Conservation (phyloP, 1,140 invertebrate genomes). For the Pantala flavescens region DNA sequence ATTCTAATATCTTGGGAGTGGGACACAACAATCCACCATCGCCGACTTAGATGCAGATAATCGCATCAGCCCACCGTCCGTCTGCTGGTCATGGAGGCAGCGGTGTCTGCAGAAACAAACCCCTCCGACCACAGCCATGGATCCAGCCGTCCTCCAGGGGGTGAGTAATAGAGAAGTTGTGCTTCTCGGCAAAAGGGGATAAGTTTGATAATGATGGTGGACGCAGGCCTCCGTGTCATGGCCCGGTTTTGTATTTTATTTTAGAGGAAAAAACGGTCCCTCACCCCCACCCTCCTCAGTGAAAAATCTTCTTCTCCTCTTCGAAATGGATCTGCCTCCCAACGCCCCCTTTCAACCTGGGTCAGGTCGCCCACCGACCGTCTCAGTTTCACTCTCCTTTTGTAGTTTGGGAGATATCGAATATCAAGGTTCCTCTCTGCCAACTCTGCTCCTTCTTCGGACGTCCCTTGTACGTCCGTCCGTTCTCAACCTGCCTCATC, state of each 20-base stretch:
- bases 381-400: conserved; percentile 9
- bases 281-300: neutral
- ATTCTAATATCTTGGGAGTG: too few species aligned
- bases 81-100: neutral
- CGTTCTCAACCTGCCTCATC: neutral
- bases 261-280: neutral
- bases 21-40: too few species aligned
- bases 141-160: neutral
- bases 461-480: neutral
- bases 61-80: neutral
- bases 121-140: neutral
- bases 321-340: neutral
- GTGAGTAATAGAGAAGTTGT: neutral
- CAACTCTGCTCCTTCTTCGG: neutral
- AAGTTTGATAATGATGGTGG: conserved; percentile 1
- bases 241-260: neutral
- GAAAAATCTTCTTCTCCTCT: neutral
- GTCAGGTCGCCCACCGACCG: neutral
- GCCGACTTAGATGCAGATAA: too few species aligned
- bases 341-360: neutral
- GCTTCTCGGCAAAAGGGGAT: neutral
- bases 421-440: neutral
- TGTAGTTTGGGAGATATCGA: neutral
- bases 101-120: neutral
- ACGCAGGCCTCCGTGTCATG: neutral